Percentiles rank a stretch among this genome's conserved stretches.
Conservation (phyloP, 53 echinoderm and acorn worm species). For the Apostichopus leukothele region DNA sequence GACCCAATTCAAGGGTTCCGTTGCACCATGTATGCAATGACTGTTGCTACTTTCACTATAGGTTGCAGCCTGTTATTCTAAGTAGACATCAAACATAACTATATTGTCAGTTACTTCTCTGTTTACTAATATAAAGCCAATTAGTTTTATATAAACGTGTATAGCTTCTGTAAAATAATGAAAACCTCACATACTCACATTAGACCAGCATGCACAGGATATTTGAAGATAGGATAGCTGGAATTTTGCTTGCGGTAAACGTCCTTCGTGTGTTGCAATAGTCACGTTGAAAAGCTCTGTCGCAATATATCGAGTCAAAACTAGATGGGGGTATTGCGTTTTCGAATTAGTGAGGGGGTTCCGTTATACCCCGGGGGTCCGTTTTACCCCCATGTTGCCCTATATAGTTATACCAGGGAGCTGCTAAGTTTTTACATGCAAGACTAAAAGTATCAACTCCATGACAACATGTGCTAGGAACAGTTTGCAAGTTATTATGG, state of each 20-base stretch:
- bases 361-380: slow-evolving; percentile 13
- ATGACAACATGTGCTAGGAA: too few relatives aligned
- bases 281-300: slow-evolving; percentile 20
- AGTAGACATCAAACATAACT: neutral
- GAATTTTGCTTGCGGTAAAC: slow-evolving; percentile 21
- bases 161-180: slow-evolving; percentile 9
- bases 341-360: slow-evolving; percentile 12
- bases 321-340: slow-evolving; percentile 9
- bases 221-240: neutral
- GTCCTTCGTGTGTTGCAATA: neutral
- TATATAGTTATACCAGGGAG: neutral
- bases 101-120: neutral
- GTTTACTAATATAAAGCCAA: neutral
- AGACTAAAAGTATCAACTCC: too few relatives aligned
- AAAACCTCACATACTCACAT: slow-evolving; percentile 29
- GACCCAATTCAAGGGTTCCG: neutral
- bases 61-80: neutral
- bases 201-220: slow-evolving; percentile 24
- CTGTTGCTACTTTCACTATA: neutral
- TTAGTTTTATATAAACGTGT: slow-evolving; percentile 15
- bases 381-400: slow-evolving; percentile 26
- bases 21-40: neutral
- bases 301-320: slow-evolving; percentile 1
- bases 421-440: too few relatives aligned
- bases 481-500: too few relatives aligned